Evolutionary conservation across 2,888 invertebrate genomes (phyloP), one percentile per base, ranked within the genome.

Genomic region (Punctoribates punctum): DNA sequence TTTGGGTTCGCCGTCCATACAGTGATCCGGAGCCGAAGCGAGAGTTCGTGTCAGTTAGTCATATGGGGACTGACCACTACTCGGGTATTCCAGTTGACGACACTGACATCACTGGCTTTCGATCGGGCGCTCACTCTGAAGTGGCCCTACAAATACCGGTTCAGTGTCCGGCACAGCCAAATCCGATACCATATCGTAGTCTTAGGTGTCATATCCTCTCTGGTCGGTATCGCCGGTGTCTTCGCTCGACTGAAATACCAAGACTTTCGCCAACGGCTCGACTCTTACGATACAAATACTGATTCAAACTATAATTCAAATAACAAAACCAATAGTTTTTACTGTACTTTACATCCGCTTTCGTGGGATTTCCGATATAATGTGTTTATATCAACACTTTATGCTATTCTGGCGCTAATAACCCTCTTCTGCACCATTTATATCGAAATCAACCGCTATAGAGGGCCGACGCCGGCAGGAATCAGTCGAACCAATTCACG

Each of bases 141-240:
- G 48, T 83, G 83, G 81, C 83, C 83, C 0, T 82, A 82, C 77
- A 80, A 81, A 75, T 83, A 83, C 77, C 80, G 82, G 5, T 81
- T 82, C 76, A 81, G 81, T 34, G 82, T 83, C 11, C 78, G 82
- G 6, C 83, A 85, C 15, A 81, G 86, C 75, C 83, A 83, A 76
- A 81, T 82, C 46, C 80, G 82, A 46, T 87, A 87, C 80, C 87
- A 87, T 80, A 80, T 87, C 74, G 86, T 85, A 76, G 87, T 86
- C 73, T 81, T 87, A 77, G 86, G 86, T 13, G 85, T 86, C 23
- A 82, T 87, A 38, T 86, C 86, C 78, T 84, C 85, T 1, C 85
- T 87, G 81, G 86, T 87, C 1, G 87, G 87, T 0, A 85, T 86
- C 0, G 87, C 87, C 17, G 86, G 86, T 23, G 84, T 87, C 25